Percentiles rank a stretch among this genome's conserved stretches.
These are phyloP conservation scores for Phylloscopus whistleri DNA, from an alignment of 2,113 vertebrate genomes.

Conservation along the genomic window DNA sequence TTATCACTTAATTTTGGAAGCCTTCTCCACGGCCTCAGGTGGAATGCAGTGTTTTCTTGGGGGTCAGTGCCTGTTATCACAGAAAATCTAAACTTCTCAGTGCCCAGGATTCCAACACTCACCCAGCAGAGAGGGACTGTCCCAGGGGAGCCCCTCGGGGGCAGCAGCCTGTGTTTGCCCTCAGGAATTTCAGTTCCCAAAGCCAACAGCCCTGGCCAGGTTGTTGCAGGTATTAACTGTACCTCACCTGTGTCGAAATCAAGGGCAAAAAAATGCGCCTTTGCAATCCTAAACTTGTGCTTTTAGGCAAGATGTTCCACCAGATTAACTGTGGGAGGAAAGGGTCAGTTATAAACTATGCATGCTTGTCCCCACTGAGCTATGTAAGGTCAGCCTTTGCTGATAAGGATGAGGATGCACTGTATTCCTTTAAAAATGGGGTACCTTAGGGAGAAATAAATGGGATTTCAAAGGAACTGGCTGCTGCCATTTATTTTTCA, in stretches of 20 bases:
- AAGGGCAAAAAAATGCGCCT: neutral
- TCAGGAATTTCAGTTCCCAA: neutral
- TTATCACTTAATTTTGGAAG: too few species aligned
- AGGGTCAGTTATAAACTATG: neutral
- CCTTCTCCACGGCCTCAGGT: too few species aligned
- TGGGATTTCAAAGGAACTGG: neutral
- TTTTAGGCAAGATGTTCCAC: conserved; percentile 29
- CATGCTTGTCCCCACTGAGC: neutral
- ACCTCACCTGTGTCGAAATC: conserved; percentile 44
- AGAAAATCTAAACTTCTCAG: too few species aligned
- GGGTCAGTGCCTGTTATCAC: too few species aligned
- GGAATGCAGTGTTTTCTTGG: too few species aligned
- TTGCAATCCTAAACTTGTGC: conserved; percentile 28
- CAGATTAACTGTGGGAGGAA: conserved; percentile 21
- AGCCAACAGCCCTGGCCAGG: accelerated
- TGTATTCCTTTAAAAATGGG: neutral
- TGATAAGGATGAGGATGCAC: neutral
- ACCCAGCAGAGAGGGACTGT: neutral
- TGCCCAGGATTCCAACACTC: neutral
- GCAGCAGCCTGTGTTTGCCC: neutral
- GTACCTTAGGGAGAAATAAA: neutral
- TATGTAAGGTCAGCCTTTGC: neutral
- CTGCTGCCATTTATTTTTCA: neutral
- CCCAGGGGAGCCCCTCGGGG: accelerated
- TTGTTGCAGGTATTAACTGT: conserved; percentile 3